These are phyloP conservation scores for Porites australiensis DNA, from an alignment of 64 coral and sea anemone species.

Conservation along the genomic window DNA sequence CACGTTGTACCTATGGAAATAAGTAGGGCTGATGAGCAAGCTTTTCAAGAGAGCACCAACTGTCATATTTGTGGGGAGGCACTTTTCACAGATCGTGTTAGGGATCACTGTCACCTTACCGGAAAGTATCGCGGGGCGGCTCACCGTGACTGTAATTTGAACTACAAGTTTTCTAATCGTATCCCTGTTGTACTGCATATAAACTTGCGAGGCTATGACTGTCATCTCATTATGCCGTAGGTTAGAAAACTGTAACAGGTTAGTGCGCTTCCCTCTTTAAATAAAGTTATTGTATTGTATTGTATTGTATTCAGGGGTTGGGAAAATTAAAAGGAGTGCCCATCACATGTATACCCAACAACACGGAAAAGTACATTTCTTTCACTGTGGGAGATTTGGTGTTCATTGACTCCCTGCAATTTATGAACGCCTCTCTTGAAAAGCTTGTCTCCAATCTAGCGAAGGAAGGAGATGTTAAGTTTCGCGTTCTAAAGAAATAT, in stretches of 20 bases:
- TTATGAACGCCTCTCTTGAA: conserved; percentile 69
- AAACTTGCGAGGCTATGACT: conserved; percentile 44
- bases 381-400: conserved; percentile 25
- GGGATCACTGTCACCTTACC: conserved; percentile 45
- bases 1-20: conserved; percentile 50
- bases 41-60: conserved; percentile 22
- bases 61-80: conserved; percentile 70
- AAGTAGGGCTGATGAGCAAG: conserved; percentile 12
- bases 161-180: conserved; percentile 18
- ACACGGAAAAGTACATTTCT: conserved; percentile 68
- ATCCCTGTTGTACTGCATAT: conserved; percentile 65
- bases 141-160: conserved; percentile 54
- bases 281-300: no score
- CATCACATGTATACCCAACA: conserved; percentile 59
- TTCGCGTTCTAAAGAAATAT: conserved; percentile 16
- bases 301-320: no score
- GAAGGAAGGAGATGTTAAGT: conserved; percentile 36
- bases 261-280: no score
- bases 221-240: conserved; percentile 48
- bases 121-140: conserved; percentile 55
- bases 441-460: conserved; percentile 33
- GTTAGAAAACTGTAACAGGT: no score
- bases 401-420: conserved; percentile 65
- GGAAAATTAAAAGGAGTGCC: conserved; percentile 15
- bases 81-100: background rate